Percentiles rank a stretch among this genome's conserved stretches.
Evolutionary conservation across 2,888 invertebrate species (phyloP).

Genomic region (Bedellia somnulentella): DNA sequence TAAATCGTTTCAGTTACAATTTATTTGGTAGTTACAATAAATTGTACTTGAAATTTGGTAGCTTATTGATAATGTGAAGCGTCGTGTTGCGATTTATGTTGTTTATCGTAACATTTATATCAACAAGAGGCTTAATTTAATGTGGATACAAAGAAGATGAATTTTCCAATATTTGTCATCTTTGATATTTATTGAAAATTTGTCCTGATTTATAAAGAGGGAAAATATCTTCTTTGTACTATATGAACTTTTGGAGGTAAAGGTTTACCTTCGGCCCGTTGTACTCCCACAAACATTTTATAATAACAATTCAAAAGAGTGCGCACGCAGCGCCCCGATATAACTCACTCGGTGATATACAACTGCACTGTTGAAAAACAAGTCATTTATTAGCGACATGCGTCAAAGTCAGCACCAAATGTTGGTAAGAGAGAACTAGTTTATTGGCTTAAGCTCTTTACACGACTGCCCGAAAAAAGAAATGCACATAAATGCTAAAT

Average conservation of each 20-base stretch:
- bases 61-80: constrained; percentile 16
- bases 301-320: constrained; percentile 57
- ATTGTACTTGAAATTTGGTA: constrained; percentile 38
- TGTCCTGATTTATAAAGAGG: too few relatives aligned
- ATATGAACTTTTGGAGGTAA: constrained; percentile 46
- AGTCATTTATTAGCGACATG: constrained; percentile 61
- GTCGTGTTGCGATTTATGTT: constrained; percentile 23
- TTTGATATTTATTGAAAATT: too few relatives aligned
- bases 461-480: too few relatives aligned
- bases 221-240: constrained; percentile 32
- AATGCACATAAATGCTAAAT: too few relatives aligned
- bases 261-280: constrained; percentile 50
- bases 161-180: too few relatives aligned
- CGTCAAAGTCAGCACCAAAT: constrained; percentile 47
- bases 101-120: constrained; percentile 1
- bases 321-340: constrained; percentile 59
- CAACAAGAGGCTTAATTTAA: constrained; percentile 10
- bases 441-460: too few relatives aligned
- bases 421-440: too few relatives aligned
- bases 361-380: constrained; percentile 61
- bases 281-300: constrained; percentile 56
- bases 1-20: constrained; percentile 28
- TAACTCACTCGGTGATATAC: constrained; percentile 59
- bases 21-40: constrained; percentile 24
- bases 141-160: too few relatives aligned